Evolutionary conservation across 2,113 vertebrate genomes (phyloP), one percentile per base, ranked within the genome.

Genomic region (Pica pica): DNA sequence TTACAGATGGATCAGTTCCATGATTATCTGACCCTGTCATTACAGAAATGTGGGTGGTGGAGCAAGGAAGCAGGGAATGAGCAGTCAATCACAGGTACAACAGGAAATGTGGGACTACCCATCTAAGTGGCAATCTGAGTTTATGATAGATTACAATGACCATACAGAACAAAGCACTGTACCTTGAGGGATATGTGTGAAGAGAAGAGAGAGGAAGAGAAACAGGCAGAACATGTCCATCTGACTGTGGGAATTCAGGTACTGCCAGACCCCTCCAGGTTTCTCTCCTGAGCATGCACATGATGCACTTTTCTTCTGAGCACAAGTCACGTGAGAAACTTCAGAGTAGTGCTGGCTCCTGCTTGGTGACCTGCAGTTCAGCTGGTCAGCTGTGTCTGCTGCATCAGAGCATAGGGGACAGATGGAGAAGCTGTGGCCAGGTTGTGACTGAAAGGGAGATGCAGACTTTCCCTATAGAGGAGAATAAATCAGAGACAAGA

Each of bases 391-490:
- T 68, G 20, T 35, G 33, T 28, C 64, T 57, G 81, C 5, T 74
- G 26, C 59, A 53, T 8, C 0, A 0, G 55, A 61, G 33, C 19
- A 13, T 0, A 28, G 41, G 16, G 41, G 18, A 46, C 13, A 47
- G 65, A 52, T 2, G 4, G 69, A 89, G 61, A 76, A 41, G 44
- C 57, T 63, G 42, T 23, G 21, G 35, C 39, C 1, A 3, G 2
- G 52, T 16, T 46, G 35, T 18, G 24, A 33, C 39, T n/a, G 20
- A 39, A 50, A 64, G 35, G 44, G 19, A 71, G 52, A 18, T 35
- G 27, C 60, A 67, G 50, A 15, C 14, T 47, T 77, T 61, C 14
- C 16, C 18, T 23, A 4, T 1, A 35, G 37, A 67, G 52, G 7
- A 53, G 47, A 78, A 49, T 3, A 10, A 91, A 59, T 21, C 21